Base-by-base conservation (phyloP, 2,797 vertebrate species). In the Catamblyrhynchus diadema region DNA sequence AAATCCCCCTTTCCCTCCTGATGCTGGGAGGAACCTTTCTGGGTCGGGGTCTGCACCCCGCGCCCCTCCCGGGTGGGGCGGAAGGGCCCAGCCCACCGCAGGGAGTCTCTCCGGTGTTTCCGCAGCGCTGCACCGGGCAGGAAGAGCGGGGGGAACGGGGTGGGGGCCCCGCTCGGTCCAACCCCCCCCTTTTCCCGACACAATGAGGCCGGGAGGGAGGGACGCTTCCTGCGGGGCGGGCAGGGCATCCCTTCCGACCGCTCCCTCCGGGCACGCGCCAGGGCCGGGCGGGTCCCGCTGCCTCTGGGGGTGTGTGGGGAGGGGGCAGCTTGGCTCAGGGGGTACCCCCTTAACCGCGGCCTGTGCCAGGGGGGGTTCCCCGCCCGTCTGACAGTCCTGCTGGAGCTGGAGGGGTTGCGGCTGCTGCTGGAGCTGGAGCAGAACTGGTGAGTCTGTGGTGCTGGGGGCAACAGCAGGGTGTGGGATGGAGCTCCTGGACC, bases 341-440 rank as follows among this genome's bases (percentile, higher is more conserved):
- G 23, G 17, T 6, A 2, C 32, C 32, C 47, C 25, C 9, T 18
- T 65, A 85, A 93, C 59, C 0, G 0, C 21, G 53, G 37, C 23
- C 47, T 77, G 25, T 57, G 74, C 50, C 72, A 96, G 98, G 97
- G 96, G 14, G 97, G 97, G 9, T 98, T 98, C 95, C 98, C 98
- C 0, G 73, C 97, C 81, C 93, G 9, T 45, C 96, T 99, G 94
- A 93, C 75, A 78, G 97, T 98, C 70, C 97, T 96, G 27, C 65
- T 99, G 96, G 97, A 98, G 93, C 78, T 99, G 51, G 98, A 98
- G 21, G 98, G 98, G 35, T 91, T 62, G 2, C 78, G 61, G 32
- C 96, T 98, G 48, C 73, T 98, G 27, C 87, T 99, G 97, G 98
- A 99, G 88, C 97, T 99, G 97, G 97, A 98, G 86, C 98, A 98